Percentiles rank a stretch among this genome's conserved stretches.
phyloP scores from a whole-genome alignment of 2,888 invertebrate species.

The Acanthopleura granulata region DNA sequence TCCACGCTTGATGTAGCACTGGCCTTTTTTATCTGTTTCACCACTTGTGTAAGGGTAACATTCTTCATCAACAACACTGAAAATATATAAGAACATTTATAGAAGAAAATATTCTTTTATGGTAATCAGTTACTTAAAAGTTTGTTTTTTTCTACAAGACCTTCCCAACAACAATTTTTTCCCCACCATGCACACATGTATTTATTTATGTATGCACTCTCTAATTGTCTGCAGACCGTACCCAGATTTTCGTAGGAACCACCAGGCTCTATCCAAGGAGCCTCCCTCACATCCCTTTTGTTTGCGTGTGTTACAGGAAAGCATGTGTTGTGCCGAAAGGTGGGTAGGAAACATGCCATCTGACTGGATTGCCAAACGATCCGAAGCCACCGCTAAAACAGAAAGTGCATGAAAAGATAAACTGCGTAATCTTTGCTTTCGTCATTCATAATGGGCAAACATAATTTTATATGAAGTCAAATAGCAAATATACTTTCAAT shows the following conservation, averaged over 20 bases:
- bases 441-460: not conserved
- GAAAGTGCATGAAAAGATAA: not conserved
- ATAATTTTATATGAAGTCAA: not conserved
- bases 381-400: constrained; percentile 61
- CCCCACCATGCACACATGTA: too few relatives aligned
- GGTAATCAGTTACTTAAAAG: too few relatives aligned
- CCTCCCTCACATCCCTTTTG: constrained; percentile 86
- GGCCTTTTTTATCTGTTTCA: constrained; percentile 73
- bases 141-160: too few relatives aligned
- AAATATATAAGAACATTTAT: constrained; percentile 42
- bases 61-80: constrained; percentile 84
- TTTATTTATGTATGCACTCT: too few relatives aligned
- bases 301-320: constrained; percentile 83
- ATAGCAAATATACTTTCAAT: not conserved
- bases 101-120: not conserved
- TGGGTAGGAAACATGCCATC: constrained; percentile 78
- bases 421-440: not conserved
- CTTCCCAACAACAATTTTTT: too few relatives aligned
- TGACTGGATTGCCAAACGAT: constrained; percentile 85
- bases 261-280: constrained; percentile 92
- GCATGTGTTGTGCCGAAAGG: constrained; percentile 86
- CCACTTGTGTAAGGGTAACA: constrained; percentile 85
- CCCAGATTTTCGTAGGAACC: constrained; percentile 82
- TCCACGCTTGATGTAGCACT: constrained; percentile 75
- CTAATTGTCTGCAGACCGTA: too few relatives aligned